A percentile compares a stretch with the other conserved stretches of the same genome.
Evolutionary conservation across 2,113 vertebrate species (phyloP).

Genomic region (Pseudonaja textilis): DNA sequence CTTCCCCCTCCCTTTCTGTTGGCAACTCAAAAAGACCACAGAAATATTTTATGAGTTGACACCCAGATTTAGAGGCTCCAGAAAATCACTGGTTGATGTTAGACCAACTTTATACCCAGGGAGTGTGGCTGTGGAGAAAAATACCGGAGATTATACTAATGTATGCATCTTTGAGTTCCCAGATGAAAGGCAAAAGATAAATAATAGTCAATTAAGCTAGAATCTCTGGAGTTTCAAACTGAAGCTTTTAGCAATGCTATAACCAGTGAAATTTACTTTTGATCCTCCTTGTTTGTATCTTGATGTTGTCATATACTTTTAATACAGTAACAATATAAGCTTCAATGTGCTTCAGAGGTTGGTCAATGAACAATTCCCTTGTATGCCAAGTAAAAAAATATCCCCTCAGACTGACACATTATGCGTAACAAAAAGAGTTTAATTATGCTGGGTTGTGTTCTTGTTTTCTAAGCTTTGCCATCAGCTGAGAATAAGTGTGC

Average conservation of each 20-base stretch:
- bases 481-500: conserved; percentile 14
- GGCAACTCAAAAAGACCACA: too few species aligned
- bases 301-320: neutral
- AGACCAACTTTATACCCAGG: neutral
- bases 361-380: neutral
- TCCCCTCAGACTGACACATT: neutral
- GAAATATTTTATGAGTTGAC: too few species aligned
- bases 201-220: neutral
- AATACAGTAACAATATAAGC: neutral
- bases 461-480: conserved; percentile 8
- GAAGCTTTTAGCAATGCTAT: neutral
- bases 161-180: neutral
- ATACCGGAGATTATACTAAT: neutral
- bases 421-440: conserved; percentile 4
- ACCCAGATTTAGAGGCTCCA: neutral
- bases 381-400: neutral
- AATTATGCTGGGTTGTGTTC: neutral
- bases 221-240: neutral
- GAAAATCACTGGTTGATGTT: neutral
- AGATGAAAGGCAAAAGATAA: neutral
- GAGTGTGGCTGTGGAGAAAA: neutral
- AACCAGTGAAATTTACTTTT: neutral
- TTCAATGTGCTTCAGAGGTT: neutral
- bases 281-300: neutral
- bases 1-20: too few species aligned